A percentile compares a stretch with the other conserved stretches of the same genome.
These are phyloP conservation scores for Lepeophtheirus salmonis DNA, from an alignment of 1,140 invertebrate genomes.

Conservation along the genomic window DNA sequence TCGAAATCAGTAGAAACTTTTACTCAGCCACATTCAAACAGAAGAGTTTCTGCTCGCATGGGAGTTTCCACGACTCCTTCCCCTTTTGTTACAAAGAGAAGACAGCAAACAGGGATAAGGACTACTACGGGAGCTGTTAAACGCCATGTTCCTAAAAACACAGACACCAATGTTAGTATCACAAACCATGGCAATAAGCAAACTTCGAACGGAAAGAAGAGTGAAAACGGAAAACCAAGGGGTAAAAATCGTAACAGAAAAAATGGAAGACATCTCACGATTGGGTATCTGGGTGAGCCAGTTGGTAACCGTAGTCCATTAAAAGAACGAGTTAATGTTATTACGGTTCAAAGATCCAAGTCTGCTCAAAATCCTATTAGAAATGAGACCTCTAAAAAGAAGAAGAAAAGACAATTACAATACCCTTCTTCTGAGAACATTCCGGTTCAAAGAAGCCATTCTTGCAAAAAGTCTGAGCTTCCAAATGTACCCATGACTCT, in stretches of 20 bases:
- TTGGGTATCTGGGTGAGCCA: constrained; percentile 10
- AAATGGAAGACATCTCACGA: constrained; percentile 3
- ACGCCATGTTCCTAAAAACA: background rate
- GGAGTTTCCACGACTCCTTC: background rate
- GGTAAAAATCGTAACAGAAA: background rate
- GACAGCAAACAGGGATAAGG: constrained; percentile 14
- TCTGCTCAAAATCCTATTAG: constrained; percentile 3
- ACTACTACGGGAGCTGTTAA: background rate
- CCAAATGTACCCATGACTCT: background rate
- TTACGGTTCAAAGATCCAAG: constrained; percentile 14
- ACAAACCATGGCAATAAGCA: background rate
- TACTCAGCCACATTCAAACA: background rate
- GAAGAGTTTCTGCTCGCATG: constrained; percentile 11
- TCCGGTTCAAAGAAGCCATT: background rate
- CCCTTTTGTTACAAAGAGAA: background rate
- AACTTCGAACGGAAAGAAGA: background rate
- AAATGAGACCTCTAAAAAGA: background rate
- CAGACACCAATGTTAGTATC: background rate
- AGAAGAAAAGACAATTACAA: background rate
- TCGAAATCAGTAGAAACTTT: constrained; percentile 9
- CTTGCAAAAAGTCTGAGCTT: background rate
- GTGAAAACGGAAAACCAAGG: background rate
- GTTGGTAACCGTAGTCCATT: constrained; percentile 5
- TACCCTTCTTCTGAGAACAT: background rate
- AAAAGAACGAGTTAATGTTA: constrained; percentile 13